Conservation (phyloP, 2,888 invertebrate species). For the Synergus itoensis region DNA sequence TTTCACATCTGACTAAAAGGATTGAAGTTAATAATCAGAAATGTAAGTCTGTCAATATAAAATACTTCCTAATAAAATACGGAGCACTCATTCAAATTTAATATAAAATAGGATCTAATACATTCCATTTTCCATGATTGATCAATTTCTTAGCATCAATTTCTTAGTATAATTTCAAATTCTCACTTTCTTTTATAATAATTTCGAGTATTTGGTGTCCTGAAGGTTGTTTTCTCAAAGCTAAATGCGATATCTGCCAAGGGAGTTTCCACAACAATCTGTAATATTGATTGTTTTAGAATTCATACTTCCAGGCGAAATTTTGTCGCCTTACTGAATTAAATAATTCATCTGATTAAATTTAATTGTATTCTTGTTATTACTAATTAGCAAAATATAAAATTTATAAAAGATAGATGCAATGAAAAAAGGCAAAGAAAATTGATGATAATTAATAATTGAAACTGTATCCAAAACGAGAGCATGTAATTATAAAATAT, state of each 20-base stretch:
- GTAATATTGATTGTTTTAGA: neutral
- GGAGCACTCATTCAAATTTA: neutral
- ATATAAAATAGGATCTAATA: neutral
- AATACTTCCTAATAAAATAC: no score
- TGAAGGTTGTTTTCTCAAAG: no score
- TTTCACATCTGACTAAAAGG: no score
- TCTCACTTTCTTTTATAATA: no score
- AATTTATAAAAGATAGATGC: neutral
- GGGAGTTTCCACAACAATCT: conserved; percentile 8
- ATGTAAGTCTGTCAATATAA: no score
- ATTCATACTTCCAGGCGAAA: neutral
- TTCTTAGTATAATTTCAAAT: no score
- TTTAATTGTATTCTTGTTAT: neutral
- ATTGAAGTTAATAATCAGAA: no score
- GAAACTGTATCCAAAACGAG: no score
- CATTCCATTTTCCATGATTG: no score
- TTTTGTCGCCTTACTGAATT: neutral
- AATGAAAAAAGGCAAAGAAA: neutral
- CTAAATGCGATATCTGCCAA: neutral
- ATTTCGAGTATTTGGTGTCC: no score
- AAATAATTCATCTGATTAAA: neutral
- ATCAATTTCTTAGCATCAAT: no score
- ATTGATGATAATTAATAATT: neutral
- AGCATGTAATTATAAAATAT: neutral
- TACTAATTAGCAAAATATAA: neutral